Percentiles rank a stretch among this genome's conserved stretches.
Evolutionary conservation across 1,140 invertebrate species (phyloP).

Genomic region (Camponotus vicinus): DNA sequence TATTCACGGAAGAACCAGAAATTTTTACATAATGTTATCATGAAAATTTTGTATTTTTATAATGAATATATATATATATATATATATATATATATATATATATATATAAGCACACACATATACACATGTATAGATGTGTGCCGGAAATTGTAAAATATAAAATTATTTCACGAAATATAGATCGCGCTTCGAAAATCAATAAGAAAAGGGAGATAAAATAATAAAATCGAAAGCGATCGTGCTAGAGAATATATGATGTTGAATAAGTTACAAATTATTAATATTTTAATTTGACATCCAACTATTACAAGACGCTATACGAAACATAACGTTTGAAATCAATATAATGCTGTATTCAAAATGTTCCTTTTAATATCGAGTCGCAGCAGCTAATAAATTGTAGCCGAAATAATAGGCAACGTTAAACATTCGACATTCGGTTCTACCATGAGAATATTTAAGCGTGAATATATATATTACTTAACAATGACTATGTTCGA

Average conservation of each 20-base stretch:
- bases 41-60: neutral
- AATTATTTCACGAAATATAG: conserved; percentile 27
- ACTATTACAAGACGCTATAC: neutral
- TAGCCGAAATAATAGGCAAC: neutral
- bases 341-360: neutral
- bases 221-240: neutral
- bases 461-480: neutral
- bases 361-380: neutral
- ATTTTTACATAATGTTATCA: conserved; percentile 13
- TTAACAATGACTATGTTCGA: neutral
- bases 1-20: neutral
- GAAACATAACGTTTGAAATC: neutral
- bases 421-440: neutral
- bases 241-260: neutral
- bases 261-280: conserved; percentile 23
- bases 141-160: neutral
- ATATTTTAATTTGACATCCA: neutral
- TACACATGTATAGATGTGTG: neutral
- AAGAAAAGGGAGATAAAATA: neutral
- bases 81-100: neutral
- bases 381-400: neutral
- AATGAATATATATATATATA: neutral
- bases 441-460: neutral
- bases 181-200: conserved; percentile 10
- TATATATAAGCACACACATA: neutral